These are phyloP conservation scores for Ageneiosus marmoratus DNA, from an alignment of 2,113 vertebrate genomes.

Conservation along the genomic window DNA sequence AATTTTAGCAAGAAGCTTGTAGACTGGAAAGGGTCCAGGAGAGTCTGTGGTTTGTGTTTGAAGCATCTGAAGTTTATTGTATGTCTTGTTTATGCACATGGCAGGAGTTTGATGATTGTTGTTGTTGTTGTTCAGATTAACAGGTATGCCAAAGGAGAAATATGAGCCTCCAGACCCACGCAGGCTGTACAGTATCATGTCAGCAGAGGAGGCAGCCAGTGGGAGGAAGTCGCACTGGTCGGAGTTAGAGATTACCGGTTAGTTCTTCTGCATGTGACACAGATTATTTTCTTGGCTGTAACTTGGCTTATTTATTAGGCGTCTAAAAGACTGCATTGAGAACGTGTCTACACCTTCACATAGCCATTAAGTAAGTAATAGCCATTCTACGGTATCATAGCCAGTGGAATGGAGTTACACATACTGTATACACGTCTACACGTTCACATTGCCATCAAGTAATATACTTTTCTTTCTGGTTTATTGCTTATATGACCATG, in stretches of 20 bases:
- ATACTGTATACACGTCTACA: too few species aligned
- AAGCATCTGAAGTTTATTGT: background rate
- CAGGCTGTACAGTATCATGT: conserved; percentile 99
- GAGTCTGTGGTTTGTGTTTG: background rate
- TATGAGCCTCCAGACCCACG: conserved; percentile 99
- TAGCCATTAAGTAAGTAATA: background rate
- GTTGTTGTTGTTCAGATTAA: conserved; percentile 77
- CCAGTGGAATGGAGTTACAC: too few species aligned
- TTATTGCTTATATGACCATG: background rate
- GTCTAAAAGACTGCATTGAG: background rate
- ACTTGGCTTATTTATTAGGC: background rate
- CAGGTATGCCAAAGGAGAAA: conserved; percentile 99
- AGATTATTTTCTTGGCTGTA: background rate
- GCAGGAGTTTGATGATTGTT: background rate
- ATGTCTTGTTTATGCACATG: background rate
- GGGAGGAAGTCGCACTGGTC: conserved; percentile 98
- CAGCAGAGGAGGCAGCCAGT: conserved; percentile 92
- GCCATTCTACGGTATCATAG: too few species aligned
- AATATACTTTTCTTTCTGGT: background rate
- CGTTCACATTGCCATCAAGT: background rate
- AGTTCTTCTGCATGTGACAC: conserved; percentile 57
- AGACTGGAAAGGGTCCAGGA: background rate
- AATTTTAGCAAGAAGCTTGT: background rate
- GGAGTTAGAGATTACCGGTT: conserved; percentile 97
- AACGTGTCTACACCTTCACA: background rate